A percentile compares a stretch with the other conserved stretches of the same genome.
Evolutionary conservation across 2,797 vertebrate genomes (phyloP).

Genomic region (Rhinichthys osculus): DNA sequence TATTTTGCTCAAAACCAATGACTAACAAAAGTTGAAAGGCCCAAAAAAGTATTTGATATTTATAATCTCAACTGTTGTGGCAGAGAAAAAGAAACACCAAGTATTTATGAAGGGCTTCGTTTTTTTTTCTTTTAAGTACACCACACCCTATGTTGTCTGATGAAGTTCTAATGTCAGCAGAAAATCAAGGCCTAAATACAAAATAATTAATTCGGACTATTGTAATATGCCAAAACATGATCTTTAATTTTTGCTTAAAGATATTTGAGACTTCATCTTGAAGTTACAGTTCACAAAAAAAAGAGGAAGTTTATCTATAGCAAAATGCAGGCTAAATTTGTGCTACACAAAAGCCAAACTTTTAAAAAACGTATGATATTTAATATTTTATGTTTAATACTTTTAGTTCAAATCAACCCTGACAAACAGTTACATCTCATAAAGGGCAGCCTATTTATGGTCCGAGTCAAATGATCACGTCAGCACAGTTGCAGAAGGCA

Average conservation of each 20-base stretch:
- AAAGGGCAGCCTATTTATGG: slow-evolving; percentile 51
- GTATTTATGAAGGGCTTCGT: background rate
- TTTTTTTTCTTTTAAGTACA: slow-evolving; percentile 28
- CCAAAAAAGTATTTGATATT: slow-evolving; percentile 5
- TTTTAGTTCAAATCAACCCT: slow-evolving; percentile 34
- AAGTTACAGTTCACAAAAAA: background rate
- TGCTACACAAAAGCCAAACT: slow-evolving; percentile 1
- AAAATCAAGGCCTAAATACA: slow-evolving; percentile 11
- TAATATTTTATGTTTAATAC: background rate
- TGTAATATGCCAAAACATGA: background rate
- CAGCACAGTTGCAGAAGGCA: slow-evolving; percentile 58
- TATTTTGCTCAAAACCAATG: slow-evolving; percentile 2
- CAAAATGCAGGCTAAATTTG: slow-evolving; percentile 18
- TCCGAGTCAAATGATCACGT: slow-evolving; percentile 56
- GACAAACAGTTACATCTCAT: slow-evolving; percentile 28
- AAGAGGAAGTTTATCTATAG: slow-evolving; percentile 11
- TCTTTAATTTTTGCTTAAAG: background rate
- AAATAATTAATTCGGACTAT: background rate
- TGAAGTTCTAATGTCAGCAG: slow-evolving; percentile 24
- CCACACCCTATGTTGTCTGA: slow-evolving; percentile 28
- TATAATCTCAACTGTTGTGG: background rate
- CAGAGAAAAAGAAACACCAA: slow-evolving; percentile 25
- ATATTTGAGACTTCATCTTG: background rate
- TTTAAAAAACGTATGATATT: background rate
- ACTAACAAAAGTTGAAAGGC: background rate